phyloP scores from a whole-genome alignment of 2,888 invertebrate genomes.

The Allygus modestus region DNA sequence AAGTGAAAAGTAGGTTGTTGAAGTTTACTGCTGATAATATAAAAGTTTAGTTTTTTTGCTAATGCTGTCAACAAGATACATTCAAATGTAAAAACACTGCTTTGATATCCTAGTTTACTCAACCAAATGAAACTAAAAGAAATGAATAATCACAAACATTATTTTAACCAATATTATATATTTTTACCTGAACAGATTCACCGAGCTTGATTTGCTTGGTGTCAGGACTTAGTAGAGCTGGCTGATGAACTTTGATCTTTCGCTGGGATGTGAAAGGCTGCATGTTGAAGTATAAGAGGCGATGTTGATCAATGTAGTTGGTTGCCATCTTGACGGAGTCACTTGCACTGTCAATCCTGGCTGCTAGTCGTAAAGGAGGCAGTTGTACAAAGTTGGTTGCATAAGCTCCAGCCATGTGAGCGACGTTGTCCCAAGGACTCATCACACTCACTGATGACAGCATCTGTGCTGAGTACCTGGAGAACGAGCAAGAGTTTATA shows the following conservation, averaged over 20 bases:
- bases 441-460: constrained; percentile 20
- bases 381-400: constrained; percentile 42
- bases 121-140: too few species aligned
- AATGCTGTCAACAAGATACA: too few species aligned
- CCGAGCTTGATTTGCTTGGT: not conserved
- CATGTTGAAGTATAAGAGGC: constrained; percentile 35
- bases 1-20: too few species aligned
- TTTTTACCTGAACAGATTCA: constrained; percentile 32
- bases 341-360: not conserved
- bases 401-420: constrained; percentile 29
- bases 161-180: too few species aligned
- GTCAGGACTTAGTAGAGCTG: constrained; percentile 7
- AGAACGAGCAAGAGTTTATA: not conserved
- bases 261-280: constrained; percentile 31
- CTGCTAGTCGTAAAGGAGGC: not conserved
- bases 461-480: constrained; percentile 36
- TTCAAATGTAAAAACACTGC: too few species aligned
- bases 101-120: too few species aligned
- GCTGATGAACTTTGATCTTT: constrained; percentile 16
- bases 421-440: constrained; percentile 20
- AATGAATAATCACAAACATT: too few species aligned
- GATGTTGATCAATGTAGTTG: constrained; percentile 5
- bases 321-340: constrained; percentile 4
- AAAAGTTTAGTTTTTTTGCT: too few species aligned
- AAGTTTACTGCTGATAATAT: too few species aligned